phyloP scores from a whole-genome alignment of 2,113 vertebrate genomes.

The Aptenodytes forsteri region DNA sequence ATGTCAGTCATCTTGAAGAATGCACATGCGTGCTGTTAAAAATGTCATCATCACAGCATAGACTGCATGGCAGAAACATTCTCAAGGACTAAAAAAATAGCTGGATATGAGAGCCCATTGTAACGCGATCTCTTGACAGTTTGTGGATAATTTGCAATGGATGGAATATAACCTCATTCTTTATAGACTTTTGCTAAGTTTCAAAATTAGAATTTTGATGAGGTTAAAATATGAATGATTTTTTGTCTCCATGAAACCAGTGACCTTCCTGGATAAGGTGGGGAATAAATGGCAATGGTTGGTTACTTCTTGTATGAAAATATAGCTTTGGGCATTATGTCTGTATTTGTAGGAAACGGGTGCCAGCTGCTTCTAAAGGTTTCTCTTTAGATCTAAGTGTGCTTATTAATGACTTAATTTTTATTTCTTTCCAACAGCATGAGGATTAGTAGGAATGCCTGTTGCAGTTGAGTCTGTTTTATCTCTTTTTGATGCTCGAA shows the following conservation, averaged over 20 bases:
- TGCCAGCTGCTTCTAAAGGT: background rate
- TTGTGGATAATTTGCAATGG: background rate
- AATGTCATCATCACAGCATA: background rate
- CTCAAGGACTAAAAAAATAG: background rate
- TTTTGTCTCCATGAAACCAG: background rate
- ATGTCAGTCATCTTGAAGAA: background rate
- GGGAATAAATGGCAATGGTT: background rate
- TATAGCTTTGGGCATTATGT: background rate
- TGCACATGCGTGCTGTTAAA: background rate
- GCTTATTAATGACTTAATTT: background rate
- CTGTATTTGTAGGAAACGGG: background rate
- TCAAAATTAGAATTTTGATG: background rate
- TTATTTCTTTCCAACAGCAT: background rate
- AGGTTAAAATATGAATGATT: background rate
- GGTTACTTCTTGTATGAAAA: background rate
- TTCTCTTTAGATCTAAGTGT: background rate
- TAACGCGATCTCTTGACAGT: fast-evolving
- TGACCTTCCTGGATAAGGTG: background rate
- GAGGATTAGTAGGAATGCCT: background rate
- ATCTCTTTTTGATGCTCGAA: background rate
- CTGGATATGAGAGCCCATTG: background rate
- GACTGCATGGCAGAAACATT: background rate
- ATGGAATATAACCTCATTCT: background rate
- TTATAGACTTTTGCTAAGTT: background rate
- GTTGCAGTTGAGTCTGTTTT: background rate